Evolutionary conservation across 2,888 invertebrate species (phyloP), one percentile per base, ranked within the genome.

Genomic region (Orgyia antiqua): DNA sequence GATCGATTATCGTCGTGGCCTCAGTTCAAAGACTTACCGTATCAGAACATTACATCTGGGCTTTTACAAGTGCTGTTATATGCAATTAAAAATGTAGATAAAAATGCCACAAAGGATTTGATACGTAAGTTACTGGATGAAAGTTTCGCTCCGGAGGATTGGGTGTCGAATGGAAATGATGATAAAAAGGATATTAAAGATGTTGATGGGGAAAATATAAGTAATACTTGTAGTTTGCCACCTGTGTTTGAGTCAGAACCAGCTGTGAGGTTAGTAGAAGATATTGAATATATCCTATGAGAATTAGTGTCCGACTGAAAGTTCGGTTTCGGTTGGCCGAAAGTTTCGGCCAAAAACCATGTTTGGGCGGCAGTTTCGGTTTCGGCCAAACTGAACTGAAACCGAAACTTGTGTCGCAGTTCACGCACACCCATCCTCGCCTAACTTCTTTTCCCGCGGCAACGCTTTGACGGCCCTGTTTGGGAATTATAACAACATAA

Each of bases 1-100:
- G 77, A 80, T 25, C 77, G 92, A 25, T 69, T 95, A 15, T 78
- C 90, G 0, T 67, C 84, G 13, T 94, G 94, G 94, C 94, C 94
- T 0, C 94, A 94, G 51, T 93, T 95, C 53, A 73, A 84, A 34
- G 93, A 94, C 40, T 82, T 95, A 32, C 90, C 93, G 0, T 89
- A 88, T 44, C 78, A 90, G 29, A 92, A 91, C 42, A 64, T 91
- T 13, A 92, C 94, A 0, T 94, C 94, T 0, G 93, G 91, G 0
- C 70, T 95, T 4, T 54, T 94, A 5, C 93, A 94, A 71, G 88
- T 56, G 0, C 51, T 92, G 17, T 53, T 93, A 1, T 88, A 86
- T 47, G 88, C 91, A 0, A 60, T 93, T 2, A 88, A 89, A 27
- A 89, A 89, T 42, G 68, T 88, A 0, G 89, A 92, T 53, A 83